phyloP scores from a whole-genome alignment of 2,113 vertebrate genomes.

The Pyrgilauda ruficollis region DNA sequence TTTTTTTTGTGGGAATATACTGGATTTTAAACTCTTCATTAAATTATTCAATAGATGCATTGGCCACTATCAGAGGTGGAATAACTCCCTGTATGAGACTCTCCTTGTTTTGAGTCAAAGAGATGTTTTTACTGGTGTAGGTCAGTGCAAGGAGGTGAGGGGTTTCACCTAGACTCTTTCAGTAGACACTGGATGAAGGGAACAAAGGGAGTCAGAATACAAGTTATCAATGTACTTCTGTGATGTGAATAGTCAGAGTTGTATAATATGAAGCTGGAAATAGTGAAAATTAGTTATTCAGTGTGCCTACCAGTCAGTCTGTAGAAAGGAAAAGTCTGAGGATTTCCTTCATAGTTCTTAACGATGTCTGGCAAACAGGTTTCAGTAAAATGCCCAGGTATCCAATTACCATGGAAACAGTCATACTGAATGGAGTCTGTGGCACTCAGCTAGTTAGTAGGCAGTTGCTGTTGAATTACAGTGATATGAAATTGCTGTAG shows the following conservation, averaged over 20 bases:
- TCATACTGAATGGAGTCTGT: conserved; percentile 47
- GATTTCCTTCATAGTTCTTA: neutral
- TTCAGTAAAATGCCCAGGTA: conserved; percentile 54
- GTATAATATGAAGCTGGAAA: conserved; percentile 8
- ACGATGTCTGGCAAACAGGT: conserved; percentile 7
- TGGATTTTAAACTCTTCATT: conserved; percentile 62
- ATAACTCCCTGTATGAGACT: conserved; percentile 10
- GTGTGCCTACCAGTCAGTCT: neutral
- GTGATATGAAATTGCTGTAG: conserved; percentile 37
- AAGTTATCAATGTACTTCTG: neutral
- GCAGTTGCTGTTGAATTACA: conserved; percentile 54
- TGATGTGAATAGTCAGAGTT: neutral
- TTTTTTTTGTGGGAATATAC: conserved; percentile 51
- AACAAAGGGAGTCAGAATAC: conserved; percentile 19
- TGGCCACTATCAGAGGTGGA: conserved; percentile 25
- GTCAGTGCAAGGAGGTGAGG: neutral
- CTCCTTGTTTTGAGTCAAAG: conserved; percentile 15
- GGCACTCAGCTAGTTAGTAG: conserved; percentile 24
- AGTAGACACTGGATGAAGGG: neutral
- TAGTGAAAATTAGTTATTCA: conserved; percentile 25
- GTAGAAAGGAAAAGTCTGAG: conserved; percentile 4
- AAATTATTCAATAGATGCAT: conserved; percentile 57
- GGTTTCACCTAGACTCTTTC: neutral
- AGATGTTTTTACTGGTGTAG: neutral
- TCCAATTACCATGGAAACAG: conserved; percentile 73